These are phyloP conservation scores for Puntigrus tetrazona DNA, from an alignment of 2,113 vertebrate species.

Conservation along the genomic window DNA sequence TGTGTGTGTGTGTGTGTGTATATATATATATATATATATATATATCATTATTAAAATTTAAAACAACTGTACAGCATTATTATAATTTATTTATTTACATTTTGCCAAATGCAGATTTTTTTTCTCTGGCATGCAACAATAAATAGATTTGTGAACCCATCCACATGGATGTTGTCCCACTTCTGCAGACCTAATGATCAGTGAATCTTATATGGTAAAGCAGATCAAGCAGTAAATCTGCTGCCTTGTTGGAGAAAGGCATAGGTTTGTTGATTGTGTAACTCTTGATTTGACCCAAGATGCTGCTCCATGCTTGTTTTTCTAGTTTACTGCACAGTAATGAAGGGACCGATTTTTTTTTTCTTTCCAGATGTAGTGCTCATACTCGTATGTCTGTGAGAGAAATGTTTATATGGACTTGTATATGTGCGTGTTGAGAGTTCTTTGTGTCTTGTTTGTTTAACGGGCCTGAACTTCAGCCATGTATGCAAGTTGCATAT, in stretches of 20 bases:
- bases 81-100: too few relatives aligned
- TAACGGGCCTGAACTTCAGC: not conserved
- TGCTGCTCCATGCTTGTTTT: not conserved
- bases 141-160: not conserved
- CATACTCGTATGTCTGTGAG: not conserved
- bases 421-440: not conserved
- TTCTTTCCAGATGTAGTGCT: not conserved
- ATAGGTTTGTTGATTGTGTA: not conserved
- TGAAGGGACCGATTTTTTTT: not conserved
- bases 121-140: not conserved
- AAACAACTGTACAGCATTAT: too few relatives aligned
- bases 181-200: not conserved
- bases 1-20: too few relatives aligned
- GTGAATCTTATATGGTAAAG: not conserved
- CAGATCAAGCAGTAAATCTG: constrained; percentile 22
- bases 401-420: not conserved
- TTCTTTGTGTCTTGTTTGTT: not conserved
- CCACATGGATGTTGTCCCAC: constrained; percentile 19
- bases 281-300: not conserved
- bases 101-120: not conserved
- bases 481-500: not conserved
- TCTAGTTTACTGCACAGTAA: not conserved
- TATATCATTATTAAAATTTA: too few relatives aligned
- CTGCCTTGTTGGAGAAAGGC: not conserved
- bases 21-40: too few relatives aligned